Evolutionary conservation across 2,888 invertebrate genomes (phyloP).

Genomic region (Caenorhabditis doughertyi): DNA sequence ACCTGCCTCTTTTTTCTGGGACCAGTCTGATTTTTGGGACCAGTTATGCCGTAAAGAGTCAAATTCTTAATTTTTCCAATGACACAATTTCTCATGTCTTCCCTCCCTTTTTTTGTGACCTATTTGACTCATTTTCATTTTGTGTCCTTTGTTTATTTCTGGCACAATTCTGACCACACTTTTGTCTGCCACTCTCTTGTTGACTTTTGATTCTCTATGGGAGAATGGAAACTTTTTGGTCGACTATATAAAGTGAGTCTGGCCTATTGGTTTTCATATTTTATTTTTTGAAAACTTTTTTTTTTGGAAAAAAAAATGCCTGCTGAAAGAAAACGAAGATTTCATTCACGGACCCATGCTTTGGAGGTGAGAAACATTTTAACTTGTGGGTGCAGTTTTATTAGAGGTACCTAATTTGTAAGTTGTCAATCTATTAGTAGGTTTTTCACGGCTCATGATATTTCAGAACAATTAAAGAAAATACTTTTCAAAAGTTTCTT

Average conservation of each 20-base stretch:
- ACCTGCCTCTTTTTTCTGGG: no score
- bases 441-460: no score
- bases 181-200: background rate
- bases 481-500: background rate
- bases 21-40: no score
- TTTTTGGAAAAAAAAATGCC: slow-evolving; percentile 6
- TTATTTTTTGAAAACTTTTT: background rate
- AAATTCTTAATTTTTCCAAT: no score
- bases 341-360: slow-evolving; percentile 7
- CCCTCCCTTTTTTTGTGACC: background rate
- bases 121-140: no score
- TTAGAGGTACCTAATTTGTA: no score
- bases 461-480: no score
- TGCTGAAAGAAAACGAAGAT: background rate
- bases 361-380: no score
- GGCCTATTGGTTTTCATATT: background rate
- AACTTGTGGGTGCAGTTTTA: no score
- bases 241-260: background rate
- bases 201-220: background rate
- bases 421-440: no score
- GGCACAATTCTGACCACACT: background rate
- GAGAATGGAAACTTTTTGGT: no score
- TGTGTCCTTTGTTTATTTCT: background rate
- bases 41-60: no score
- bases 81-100: background rate